Percentiles rank a stretch among this genome's conserved stretches.
Conservation (phyloP, 2,797 vertebrate species). For the Microcaecilia unicolor region DNA sequence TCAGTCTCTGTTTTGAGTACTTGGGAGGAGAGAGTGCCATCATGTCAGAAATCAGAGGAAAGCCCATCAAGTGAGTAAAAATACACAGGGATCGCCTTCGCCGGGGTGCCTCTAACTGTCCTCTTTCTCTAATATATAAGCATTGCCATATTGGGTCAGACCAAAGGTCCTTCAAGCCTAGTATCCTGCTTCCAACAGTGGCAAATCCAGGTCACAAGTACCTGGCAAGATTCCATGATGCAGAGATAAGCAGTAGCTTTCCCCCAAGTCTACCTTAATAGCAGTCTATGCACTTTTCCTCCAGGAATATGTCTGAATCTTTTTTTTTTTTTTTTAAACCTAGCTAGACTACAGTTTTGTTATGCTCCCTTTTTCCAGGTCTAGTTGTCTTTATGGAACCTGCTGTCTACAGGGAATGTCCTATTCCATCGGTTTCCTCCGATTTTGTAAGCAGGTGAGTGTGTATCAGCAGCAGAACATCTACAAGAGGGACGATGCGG, state of each 20-base stretch:
- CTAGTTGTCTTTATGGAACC: constrained; percentile 85
- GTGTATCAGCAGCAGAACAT: no score
- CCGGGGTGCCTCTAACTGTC: background rate
- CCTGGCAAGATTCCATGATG: no score
- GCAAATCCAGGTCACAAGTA: no score
- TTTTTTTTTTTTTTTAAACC: no score
- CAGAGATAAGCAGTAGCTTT: no score
- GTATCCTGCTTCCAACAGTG: no score
- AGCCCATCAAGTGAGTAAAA: constrained; percentile 74
- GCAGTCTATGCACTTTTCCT: no score
- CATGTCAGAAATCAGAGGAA: constrained; percentile 93
- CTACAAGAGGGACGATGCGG: no score
- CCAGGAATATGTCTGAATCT: no score
- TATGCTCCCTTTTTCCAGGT: constrained; percentile 44
- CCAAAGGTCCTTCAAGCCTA: background rate
- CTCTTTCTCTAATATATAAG: no score
- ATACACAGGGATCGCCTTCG: no score
- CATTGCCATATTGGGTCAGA: no score
- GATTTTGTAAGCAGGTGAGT: constrained; percentile 95
- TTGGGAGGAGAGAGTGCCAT: constrained; percentile 91
- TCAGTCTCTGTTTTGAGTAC: constrained; percentile 95
- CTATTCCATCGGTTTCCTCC: constrained; percentile 91
- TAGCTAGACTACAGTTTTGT: background rate
- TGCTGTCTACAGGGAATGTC: constrained; percentile 82
- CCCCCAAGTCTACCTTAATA: background rate